Evolutionary conservation across 2,888 invertebrate genomes (phyloP), one percentile per base, ranked within the genome.

Genomic region (Galerucella calmariensis): DNA sequence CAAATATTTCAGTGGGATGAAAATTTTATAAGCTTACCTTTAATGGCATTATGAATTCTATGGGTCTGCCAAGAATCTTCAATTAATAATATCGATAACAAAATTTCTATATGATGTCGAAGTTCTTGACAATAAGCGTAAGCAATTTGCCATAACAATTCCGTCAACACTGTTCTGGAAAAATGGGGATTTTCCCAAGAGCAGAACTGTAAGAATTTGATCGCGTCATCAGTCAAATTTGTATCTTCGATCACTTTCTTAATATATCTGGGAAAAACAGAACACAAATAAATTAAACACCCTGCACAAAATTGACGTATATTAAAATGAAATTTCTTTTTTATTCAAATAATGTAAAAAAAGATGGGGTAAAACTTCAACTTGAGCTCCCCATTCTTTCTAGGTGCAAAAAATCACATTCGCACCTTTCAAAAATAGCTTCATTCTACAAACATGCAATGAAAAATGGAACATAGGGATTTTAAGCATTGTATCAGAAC

Each of bases 131-230:
- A 96, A 88, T 97, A 98, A 2, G 97, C 96, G 87, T 94, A 95
- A 53, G 94, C 93, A 86, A 92, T 91, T 87, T 97, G 95, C 96
- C 97, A 97, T 73, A 98, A 89, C 61, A 98, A 89, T 89, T 98
- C 98, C 62, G 94, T 93, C 53, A 98, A 91, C 66, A 97, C 95
- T 20, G 92, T 92, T 78, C 95, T 93, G 46, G 97, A 97, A 88
- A 98, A 96, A 81, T 94, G 94, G 35, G 97, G 96, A 89, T 98
- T 97, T 88, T 98, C 98, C 98, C 98, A 98, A 84, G 96, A 96
- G 87, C 97, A 93, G 88, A 95, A 98, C 89, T 97, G 95, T 53
- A 98, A 88, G 75, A 98, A 89, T 85, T 96, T 94, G 62, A 96
- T 91, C 4, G 96, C 95, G 80, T 98, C 98, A 79, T 98, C 98